Percentiles rank a stretch among this genome's conserved stretches.
phyloP scores from a whole-genome alignment of 1,140 invertebrate species.

The Pygmarrhopalites habei region DNA sequence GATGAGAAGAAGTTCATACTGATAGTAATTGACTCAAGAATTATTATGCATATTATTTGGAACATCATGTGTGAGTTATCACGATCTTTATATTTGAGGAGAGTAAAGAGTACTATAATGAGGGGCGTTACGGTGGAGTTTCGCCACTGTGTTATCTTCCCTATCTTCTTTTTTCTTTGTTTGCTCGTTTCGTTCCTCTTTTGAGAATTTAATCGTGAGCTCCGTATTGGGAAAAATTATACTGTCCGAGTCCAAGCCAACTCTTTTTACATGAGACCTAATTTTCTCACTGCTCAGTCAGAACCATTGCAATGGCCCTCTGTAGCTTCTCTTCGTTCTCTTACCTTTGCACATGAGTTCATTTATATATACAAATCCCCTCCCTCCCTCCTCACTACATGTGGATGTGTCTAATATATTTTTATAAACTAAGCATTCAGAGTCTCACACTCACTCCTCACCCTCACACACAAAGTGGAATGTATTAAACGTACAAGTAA shows the following conservation, averaged over 20 bases:
- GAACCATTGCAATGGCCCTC: background rate
- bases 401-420: too few relatives aligned
- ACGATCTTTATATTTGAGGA: constrained; percentile 30
- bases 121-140: constrained; percentile 30
- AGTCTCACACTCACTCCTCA: background rate
- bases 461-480: background rate
- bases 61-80: constrained; percentile 24
- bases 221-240: constrained; percentile 34
- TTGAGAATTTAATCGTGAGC: constrained; percentile 29
- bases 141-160: constrained; percentile 28
- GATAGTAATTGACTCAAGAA: constrained; percentile 26
- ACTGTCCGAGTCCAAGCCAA: constrained; percentile 18
- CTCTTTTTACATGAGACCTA: constrained; percentile 23
- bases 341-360: too few relatives aligned
- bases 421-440: too few relatives aligned
- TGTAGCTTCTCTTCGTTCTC: too few relatives aligned
- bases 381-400: too few relatives aligned
- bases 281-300: constrained; percentile 19
- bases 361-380: too few relatives aligned
- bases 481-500: constrained; percentile 2
- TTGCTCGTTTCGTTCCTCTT: constrained; percentile 31
- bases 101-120: constrained; percentile 31
- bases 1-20: background rate
- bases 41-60: background rate
- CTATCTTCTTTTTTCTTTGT: constrained; percentile 29